Conservation (phyloP, 2,888 invertebrate genomes). For the Lacanobia wlatinum region DNA sequence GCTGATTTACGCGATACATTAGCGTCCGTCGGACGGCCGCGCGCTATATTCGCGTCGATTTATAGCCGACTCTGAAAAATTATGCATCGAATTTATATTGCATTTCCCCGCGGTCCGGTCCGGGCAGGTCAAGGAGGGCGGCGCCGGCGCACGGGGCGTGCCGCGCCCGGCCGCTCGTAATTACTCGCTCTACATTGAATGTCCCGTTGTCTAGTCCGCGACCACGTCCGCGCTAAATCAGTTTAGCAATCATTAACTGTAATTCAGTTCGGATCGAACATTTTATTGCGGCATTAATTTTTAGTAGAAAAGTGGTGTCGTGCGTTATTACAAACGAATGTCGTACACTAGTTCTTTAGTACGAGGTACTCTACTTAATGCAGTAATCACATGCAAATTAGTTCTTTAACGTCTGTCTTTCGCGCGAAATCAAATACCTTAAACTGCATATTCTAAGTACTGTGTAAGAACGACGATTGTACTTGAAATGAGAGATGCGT, state of each 20-base stretch:
- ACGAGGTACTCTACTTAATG: not conserved
- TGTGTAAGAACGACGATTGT: not conserved
- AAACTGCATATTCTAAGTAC: not conserved
- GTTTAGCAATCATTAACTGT: conserved; percentile 25
- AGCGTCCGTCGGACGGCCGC: conserved; percentile 69
- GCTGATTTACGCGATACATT: conserved; percentile 85
- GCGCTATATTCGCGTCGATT: conserved; percentile 74
- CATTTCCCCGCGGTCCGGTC: conserved; percentile 47
- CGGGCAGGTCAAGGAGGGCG: conserved; percentile 25
- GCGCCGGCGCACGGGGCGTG: conserved; percentile 42
- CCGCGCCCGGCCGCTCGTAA: conserved; percentile 20
- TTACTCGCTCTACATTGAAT: conserved; percentile 14
- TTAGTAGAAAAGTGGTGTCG: conserved; percentile 6
- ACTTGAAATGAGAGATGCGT: conserved; percentile 3
- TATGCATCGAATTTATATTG: conserved; percentile 76
- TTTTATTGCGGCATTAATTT: conserved; percentile 17
- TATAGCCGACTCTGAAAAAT: conserved; percentile 77
- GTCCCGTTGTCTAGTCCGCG: conserved; percentile 23
- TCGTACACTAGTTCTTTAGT: not conserved
- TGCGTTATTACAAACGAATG: not conserved
- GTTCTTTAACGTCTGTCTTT: not conserved
- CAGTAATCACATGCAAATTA: not conserved
- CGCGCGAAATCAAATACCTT: not conserved
- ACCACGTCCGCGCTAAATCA: conserved; percentile 21
- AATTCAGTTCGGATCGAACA: conserved; percentile 20